Evolutionary conservation across 37 sponge, comb jelly and placozoan genomes (phyloP).

Genomic region (Dysidea cf. avara): DNA sequence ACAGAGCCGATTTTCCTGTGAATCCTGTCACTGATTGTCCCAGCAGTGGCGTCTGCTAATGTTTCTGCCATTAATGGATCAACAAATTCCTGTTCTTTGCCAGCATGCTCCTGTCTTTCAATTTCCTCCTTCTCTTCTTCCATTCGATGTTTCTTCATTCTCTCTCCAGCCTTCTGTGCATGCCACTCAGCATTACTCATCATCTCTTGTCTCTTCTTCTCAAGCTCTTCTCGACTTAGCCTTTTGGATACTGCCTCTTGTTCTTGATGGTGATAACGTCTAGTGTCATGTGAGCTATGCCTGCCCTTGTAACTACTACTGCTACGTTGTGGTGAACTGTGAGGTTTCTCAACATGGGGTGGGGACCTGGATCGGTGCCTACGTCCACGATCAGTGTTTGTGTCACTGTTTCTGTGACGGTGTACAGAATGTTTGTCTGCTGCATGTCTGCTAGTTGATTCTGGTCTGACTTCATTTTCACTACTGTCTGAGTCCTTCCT

Average conservation of each 20-base stretch:
- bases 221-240: slow-evolving; percentile 53
- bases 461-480: no score
- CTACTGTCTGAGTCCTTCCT: not conserved
- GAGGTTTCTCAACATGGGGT: not conserved
- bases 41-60: slow-evolving; percentile 40
- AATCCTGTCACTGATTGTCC: slow-evolving; percentile 70
- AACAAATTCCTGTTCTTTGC: no score
- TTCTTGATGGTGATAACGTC: no score
- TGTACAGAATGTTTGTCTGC: no score
- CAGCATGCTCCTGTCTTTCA: not conserved
- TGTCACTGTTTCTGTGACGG: no score
- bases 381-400: no score
- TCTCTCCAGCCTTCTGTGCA: slow-evolving; percentile 52
- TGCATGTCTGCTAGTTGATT: no score
- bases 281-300: no score
- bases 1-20: slow-evolving; percentile 71
- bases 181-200: slow-evolving; percentile 62
- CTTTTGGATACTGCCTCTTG: not conserved
- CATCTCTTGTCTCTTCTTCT: slow-evolving; percentile 72
- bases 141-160: slow-evolving; percentile 42
- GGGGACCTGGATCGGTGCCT: no score
- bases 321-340: not conserved
- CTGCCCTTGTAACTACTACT: no score
- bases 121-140: not conserved
- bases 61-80: no score